phyloP scores from a whole-genome alignment of 2,797 vertebrate species.

The Anguilla anguilla region DNA sequence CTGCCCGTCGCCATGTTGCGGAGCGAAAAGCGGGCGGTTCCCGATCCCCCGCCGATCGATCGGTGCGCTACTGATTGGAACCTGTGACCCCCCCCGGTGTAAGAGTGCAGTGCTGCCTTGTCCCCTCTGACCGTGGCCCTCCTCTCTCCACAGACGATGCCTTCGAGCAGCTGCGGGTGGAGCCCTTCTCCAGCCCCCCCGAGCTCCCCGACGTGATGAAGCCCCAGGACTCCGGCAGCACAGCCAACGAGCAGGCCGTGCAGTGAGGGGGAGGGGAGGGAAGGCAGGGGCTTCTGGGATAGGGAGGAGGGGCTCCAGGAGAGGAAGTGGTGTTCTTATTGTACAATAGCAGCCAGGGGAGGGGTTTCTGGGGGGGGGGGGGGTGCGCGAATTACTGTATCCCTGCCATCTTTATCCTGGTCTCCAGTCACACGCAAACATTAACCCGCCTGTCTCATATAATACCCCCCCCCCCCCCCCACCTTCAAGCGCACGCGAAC shows the following conservation, averaged over 20 bases:
- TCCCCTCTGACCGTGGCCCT: not conserved
- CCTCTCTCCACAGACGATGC: conserved; percentile 73
- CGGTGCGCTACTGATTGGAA: too few species aligned
- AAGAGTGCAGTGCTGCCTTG: too few species aligned
- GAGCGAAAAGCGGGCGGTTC: too few species aligned
- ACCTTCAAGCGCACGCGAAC: conserved; percentile 52
- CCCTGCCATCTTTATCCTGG: not conserved
- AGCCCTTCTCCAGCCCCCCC: conserved; percentile 87
- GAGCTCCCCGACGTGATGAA: conserved; percentile 95
- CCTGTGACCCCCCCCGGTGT: too few species aligned
- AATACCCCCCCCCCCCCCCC: conserved; percentile 47
- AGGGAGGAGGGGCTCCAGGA: conserved; percentile 25
- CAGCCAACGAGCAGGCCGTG: conserved; percentile 87
- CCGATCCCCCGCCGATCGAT: too few species aligned
- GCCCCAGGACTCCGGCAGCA: conserved; percentile 89
- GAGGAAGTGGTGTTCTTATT: not conserved
- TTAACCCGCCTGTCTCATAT: conserved; percentile 17
- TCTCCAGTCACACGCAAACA: not conserved
- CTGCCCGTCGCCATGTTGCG: too few species aligned
- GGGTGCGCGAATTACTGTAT: not conserved
- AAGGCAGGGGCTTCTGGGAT: conserved; percentile 22
- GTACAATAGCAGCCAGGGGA: conserved; percentile 27
- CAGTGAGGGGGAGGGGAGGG: conserved; percentile 73
- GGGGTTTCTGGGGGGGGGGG: conserved; percentile 18
- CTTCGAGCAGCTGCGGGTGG: conserved; percentile 85